A percentile compares a stretch with the other conserved stretches of the same genome.
These are phyloP conservation scores for Arctia plantaginis DNA, from an alignment of 2,888 invertebrate species.

Conservation along the genomic window DNA sequence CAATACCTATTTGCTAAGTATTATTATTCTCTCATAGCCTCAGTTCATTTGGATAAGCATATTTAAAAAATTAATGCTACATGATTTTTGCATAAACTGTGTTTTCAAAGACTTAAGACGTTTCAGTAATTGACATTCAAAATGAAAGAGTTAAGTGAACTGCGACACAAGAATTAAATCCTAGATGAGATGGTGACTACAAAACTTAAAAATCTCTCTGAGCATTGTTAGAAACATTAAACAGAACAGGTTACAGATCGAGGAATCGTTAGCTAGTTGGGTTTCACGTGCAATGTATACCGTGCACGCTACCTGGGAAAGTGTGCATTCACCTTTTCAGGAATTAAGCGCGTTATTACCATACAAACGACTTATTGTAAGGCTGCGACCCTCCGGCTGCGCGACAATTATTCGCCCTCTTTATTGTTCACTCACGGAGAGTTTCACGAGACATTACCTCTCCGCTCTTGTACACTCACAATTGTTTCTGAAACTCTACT, in stretches of 20 bases:
- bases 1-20: too few species aligned
- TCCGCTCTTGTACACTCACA: slow-evolving; percentile 29
- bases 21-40: too few species aligned
- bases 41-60: not conserved
- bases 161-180: not conserved
- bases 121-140: too few species aligned
- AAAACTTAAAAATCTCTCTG: too few species aligned
- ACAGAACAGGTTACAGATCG: not conserved
- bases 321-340: slow-evolving; percentile 1
- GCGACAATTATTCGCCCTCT: slow-evolving; percentile 50
- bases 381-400: slow-evolving; percentile 26
- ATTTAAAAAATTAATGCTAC: not conserved
- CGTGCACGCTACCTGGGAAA: not conserved
- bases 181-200: not conserved
- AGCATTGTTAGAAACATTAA: not conserved
- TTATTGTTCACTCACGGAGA: slow-evolving; percentile 50
- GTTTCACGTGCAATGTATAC: not conserved
- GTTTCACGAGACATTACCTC: slow-evolving; percentile 43
- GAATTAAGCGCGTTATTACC: slow-evolving; percentile 37
- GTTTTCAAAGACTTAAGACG: too few species aligned
- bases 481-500: slow-evolving; percentile 44
- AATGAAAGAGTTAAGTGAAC: not conserved
- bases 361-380: slow-evolving; percentile 49
- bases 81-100: too few species aligned
- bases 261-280: not conserved